Conservation (phyloP, 1,140 invertebrate genomes). For the Neotoxoptera formosana region DNA sequence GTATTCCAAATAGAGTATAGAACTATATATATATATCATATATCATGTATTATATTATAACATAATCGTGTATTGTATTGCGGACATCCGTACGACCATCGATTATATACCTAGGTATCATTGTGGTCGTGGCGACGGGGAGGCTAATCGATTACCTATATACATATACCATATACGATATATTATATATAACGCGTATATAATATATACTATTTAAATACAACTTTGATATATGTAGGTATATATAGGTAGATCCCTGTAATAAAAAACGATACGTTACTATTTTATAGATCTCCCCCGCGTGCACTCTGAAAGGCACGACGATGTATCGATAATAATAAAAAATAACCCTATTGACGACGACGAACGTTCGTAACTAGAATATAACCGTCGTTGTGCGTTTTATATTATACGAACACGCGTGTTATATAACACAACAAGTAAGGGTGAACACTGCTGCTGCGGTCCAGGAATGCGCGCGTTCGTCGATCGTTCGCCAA, state of each 20-base stretch:
- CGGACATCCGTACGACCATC: not conserved
- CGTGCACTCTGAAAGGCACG: not conserved
- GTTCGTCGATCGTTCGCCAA: not conserved
- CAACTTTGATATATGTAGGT: not conserved
- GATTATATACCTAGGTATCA: not conserved
- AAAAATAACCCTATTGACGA: not conserved
- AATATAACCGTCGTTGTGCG: not conserved
- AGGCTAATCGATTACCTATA: not conserved
- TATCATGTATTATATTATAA: not conserved
- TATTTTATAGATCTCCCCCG: not conserved
- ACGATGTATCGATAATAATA: no score
- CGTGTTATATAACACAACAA: not conserved
- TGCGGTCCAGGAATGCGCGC: constrained; percentile 1
- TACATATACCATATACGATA: no score
- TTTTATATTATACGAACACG: not conserved
- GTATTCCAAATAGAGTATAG: not conserved
- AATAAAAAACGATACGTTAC: not conserved
- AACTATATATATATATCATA: no score
- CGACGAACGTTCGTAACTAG: not conserved
- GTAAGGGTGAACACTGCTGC: not conserved
- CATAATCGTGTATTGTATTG: not conserved
- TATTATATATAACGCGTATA: not conserved
- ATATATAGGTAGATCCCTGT: not conserved
- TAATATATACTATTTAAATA: not conserved
- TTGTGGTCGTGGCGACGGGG: not conserved